A percentile compares a stretch with the other conserved stretches of the same genome.
Evolutionary conservation across 2,797 vertebrate genomes (phyloP).

Genomic region (Neosilurus hyrtlii): DNA sequence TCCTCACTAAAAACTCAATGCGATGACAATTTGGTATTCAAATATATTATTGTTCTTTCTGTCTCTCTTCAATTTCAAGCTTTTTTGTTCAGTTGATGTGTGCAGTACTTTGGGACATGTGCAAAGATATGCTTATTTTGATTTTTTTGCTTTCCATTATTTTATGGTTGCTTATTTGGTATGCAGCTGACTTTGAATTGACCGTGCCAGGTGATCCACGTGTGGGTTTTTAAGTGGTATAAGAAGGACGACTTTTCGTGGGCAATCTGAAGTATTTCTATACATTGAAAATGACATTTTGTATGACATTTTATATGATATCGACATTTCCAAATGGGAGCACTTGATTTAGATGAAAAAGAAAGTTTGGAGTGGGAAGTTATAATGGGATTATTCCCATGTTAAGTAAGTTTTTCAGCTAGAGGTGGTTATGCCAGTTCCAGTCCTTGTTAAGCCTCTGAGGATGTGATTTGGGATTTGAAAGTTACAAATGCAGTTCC

Average conservation of each 20-base stretch:
- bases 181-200: conserved; percentile 12
- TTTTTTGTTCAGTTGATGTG: conserved; percentile 25
- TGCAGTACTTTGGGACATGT: conserved; percentile 37
- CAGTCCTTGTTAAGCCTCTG: neutral
- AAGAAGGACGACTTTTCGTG: conserved; percentile 7
- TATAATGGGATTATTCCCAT: neutral
- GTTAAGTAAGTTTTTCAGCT: neutral
- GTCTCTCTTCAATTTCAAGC: conserved; percentile 13
- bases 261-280: neutral
- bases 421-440: neutral
- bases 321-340: neutral
- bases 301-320: neutral
- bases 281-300: neutral
- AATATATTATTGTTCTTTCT: conserved; percentile 33
- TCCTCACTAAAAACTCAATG: conserved; percentile 26
- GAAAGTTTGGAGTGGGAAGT: neutral
- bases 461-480: neutral
- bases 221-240: neutral
- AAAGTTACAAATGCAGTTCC: neutral
- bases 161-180: conserved; percentile 15
- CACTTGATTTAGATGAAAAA: neutral
- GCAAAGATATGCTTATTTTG: conserved; percentile 22
- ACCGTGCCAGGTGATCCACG: conserved; percentile 8
- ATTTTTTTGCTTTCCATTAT: conserved; percentile 26
- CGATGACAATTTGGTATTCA: conserved; percentile 22